Conservation (phyloP, 1,140 invertebrate genomes). For the Trichoplusia ni region DNA sequence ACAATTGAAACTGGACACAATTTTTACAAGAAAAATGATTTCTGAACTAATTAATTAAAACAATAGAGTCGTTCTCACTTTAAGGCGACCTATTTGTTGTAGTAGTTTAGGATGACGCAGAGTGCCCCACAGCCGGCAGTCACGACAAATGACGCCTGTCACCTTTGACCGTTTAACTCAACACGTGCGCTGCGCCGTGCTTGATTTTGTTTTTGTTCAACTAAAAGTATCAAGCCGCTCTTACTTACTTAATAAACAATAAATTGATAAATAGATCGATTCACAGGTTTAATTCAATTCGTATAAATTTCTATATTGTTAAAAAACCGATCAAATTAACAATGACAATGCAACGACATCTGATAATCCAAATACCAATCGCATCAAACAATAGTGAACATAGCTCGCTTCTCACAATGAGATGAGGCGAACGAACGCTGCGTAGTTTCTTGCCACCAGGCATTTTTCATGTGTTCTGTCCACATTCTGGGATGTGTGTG, state of each 20-base stretch:
- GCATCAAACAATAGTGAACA: conserved; percentile 11
- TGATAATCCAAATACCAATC: conserved; percentile 24
- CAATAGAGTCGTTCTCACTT: no score
- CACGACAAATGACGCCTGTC: conserved; percentile 35
- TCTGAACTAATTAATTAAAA: no score
- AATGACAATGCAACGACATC: neutral
- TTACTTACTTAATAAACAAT: no score
- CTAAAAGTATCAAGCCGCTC: no score
- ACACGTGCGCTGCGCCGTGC: conserved; percentile 1
- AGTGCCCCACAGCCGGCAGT: conserved; percentile 18
- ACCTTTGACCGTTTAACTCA: conserved; percentile 37
- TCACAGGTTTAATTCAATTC: no score
- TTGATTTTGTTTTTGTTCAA: neutral
- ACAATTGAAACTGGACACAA: no score
- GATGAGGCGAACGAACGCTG: conserved; percentile 55
- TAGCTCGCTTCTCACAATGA: conserved; percentile 43
- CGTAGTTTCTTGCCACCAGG: conserved; percentile 52
- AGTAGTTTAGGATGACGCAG: conserved; percentile 25
- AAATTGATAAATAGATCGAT: no score
- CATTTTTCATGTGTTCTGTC: conserved; percentile 50
- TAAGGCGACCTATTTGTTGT: neutral
- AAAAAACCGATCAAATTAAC: neutral
- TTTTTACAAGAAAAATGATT: no score
- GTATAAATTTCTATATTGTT: no score
- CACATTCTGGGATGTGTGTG: conserved; percentile 39